Conservation (phyloP, 2,888 invertebrate genomes). For the Ophraella communa region DNA sequence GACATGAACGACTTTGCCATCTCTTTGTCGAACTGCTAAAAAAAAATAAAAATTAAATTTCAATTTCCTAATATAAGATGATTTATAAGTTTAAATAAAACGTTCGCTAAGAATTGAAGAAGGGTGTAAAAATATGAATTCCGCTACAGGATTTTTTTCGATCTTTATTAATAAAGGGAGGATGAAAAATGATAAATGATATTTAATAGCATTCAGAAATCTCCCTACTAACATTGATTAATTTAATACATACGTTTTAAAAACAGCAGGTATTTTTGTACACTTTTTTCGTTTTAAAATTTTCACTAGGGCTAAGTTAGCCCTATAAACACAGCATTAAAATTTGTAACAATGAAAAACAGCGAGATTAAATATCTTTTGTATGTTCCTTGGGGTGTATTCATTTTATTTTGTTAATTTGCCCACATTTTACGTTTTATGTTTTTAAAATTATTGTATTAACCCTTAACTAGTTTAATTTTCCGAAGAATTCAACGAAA, state of each 20-base stretch:
- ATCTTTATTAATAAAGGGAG: background rate
- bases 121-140: background rate
- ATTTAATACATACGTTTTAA: background rate
- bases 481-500: too few relatives aligned
- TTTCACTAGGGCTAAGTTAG: too few relatives aligned
- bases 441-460: too few relatives aligned
- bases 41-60: background rate
- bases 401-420: too few relatives aligned
- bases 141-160: background rate
- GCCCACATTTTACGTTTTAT: too few relatives aligned
- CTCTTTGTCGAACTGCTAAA: slow-evolving; percentile 5
- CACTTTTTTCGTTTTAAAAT: too few relatives aligned
- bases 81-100: background rate
- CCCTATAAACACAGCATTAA: too few relatives aligned
- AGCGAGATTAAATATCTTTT: too few relatives aligned
- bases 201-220: background rate
- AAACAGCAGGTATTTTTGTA: background rate
- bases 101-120: background rate
- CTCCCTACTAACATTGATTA: background rate
- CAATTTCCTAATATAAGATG: background rate
- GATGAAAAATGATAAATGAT: background rate
- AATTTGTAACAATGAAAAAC: too few relatives aligned
- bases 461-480: too few relatives aligned
- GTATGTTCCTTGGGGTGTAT: too few relatives aligned
- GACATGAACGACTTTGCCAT: slow-evolving; percentile 7